A percentile compares a stretch with the other conserved stretches of the same genome.
Conservation (phyloP, 2,888 invertebrate species). For the Pedicia rivosa region DNA sequence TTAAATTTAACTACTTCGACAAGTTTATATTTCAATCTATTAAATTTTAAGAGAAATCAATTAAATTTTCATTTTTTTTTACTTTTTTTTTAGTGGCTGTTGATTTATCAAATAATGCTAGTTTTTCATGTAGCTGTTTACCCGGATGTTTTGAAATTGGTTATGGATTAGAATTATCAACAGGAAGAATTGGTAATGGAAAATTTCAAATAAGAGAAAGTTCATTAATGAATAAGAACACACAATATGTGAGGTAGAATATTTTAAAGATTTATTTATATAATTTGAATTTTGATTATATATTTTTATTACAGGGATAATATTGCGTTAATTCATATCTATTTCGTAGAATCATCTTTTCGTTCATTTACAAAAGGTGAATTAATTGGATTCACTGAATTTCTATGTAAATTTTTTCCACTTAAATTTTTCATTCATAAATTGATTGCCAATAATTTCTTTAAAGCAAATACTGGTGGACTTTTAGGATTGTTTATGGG, state of each 20-base stretch:
- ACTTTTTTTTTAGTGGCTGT: too few species aligned
- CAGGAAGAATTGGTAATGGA: conserved; percentile 37
- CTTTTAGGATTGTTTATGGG: conserved; percentile 69
- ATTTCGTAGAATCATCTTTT: conserved; percentile 53
- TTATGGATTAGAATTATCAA: conserved; percentile 43
- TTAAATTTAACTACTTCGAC: too few species aligned
- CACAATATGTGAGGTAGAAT: not conserved
- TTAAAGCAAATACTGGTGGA: conserved; percentile 76
- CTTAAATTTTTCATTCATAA: too few species aligned
- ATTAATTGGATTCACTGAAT: conserved; percentile 68
- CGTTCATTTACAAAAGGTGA: conserved; percentile 58
- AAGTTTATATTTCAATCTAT: too few species aligned
- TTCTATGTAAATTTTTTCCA: too few species aligned
- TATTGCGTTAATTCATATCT: conserved; percentile 57
- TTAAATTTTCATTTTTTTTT: too few species aligned
- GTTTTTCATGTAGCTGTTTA: conserved; percentile 34
- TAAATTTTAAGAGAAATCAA: too few species aligned
- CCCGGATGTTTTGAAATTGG: conserved; percentile 64
- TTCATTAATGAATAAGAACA: conserved; percentile 28
- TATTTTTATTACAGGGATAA: conserved; percentile 37
- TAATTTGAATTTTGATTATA: too few species aligned
- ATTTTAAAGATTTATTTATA: too few species aligned
- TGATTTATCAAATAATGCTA: conserved; percentile 3
- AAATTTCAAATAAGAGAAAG: conserved; percentile 21
- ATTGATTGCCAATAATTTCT: too few species aligned